Percentiles rank a stretch among this genome's conserved stretches.
phyloP scores from a whole-genome alignment of 2,888 invertebrate species.

The Phlogophora meticulosa region DNA sequence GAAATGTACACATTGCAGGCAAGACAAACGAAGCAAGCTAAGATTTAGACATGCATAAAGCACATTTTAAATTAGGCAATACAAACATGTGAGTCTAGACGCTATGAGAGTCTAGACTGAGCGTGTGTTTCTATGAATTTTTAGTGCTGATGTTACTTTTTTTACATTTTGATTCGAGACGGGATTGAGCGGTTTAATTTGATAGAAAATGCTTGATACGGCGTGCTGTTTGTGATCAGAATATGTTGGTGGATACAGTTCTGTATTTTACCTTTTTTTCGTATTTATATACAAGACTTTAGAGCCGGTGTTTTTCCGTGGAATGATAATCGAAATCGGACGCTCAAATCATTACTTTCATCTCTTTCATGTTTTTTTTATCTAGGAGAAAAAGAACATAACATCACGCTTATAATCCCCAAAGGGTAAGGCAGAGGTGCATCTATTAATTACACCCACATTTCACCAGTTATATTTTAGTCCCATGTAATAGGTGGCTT shows the following conservation, averaged over 20 bases:
- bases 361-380: too few relatives aligned
- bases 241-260: neutral
- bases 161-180: slow-evolving; percentile 45
- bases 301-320: too few relatives aligned
- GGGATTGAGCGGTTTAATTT: slow-evolving; percentile 41
- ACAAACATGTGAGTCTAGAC: slow-evolving; percentile 56
- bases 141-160: slow-evolving; percentile 49
- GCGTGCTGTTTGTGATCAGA: slow-evolving; percentile 7
- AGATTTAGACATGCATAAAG: slow-evolving; percentile 73
- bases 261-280: neutral
- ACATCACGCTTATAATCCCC: too few relatives aligned
- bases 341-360: neutral
- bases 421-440: too few relatives aligned
- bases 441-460: too few relatives aligned
- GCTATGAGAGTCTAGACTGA: slow-evolving; percentile 61
- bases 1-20: slow-evolving; percentile 65
- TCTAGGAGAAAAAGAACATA: too few relatives aligned
- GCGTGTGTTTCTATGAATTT: slow-evolving; percentile 51
- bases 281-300: neutral
- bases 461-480: too few relatives aligned
- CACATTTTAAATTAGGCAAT: slow-evolving; percentile 70
- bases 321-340: too few relatives aligned
- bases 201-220: slow-evolving; percentile 29
- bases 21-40: slow-evolving; percentile 65
- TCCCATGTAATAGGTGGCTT: too few relatives aligned